Evolutionary conservation across 2,113 vertebrate genomes (phyloP).

Genomic region (Urocolius indicus): DNA sequence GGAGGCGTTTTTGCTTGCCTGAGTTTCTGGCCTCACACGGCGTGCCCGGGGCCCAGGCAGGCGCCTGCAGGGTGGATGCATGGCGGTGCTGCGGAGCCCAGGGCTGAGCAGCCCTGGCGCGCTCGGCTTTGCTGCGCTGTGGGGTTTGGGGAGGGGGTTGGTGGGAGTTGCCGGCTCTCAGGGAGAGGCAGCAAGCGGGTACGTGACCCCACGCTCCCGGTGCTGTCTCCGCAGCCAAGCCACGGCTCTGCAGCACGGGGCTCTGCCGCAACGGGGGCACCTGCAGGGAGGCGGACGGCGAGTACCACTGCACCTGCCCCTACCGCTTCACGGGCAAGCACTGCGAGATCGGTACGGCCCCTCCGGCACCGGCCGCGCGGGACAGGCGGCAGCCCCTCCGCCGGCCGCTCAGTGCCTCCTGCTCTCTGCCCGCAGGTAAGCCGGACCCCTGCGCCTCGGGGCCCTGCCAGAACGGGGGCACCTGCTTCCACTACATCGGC

Average conservation of each 20-base stretch:
- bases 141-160: neutral
- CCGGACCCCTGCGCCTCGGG: slow-evolving; percentile 93
- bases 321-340: slow-evolving; percentile 94
- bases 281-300: slow-evolving; percentile 86
- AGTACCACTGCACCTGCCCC: slow-evolving; percentile 92
- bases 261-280: slow-evolving; percentile 95
- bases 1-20: neutral
- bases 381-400: neutral
- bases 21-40: neutral
- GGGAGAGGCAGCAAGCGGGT: neutral
- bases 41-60: fast-evolving
- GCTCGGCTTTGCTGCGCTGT: fast-evolving
- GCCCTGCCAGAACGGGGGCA: slow-evolving; percentile 94
- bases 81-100: fast-evolving
- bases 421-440: slow-evolving; percentile 82
- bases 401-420: neutral
- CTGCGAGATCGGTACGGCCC: slow-evolving; percentile 91
- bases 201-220: neutral
- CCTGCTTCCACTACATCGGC: slow-evolving; percentile 97
- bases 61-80: fast-evolving
- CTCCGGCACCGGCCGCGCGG: neutral
- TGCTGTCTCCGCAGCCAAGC: slow-evolving; percentile 83
- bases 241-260: slow-evolving; percentile 86
- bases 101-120: neutral
- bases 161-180: fast-evolving